A percentile compares a stretch with the other conserved stretches of the same genome.
Conservation (phyloP, 30 jellyfish, hydroid and myxozoan species). For the Euphysa ruthae region DNA sequence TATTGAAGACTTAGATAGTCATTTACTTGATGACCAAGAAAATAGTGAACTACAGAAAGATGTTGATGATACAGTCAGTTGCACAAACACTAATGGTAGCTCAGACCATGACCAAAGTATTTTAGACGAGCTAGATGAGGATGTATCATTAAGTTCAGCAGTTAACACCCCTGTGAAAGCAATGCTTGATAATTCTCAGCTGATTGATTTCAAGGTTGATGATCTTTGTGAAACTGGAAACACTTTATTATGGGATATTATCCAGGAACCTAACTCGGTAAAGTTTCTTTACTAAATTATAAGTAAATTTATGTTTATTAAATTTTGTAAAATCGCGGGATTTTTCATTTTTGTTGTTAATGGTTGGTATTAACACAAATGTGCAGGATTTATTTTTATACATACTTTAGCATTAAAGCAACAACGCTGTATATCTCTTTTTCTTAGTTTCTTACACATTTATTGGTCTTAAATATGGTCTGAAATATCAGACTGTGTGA, state of each 20-base stretch:
- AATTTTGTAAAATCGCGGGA: too few relatives aligned
- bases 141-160: conserved; percentile 16
- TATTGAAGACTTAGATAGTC: conserved; percentile 44
- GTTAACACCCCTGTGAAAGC: conserved; percentile 3
- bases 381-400: too few relatives aligned
- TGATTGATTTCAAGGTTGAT: conserved; percentile 34
- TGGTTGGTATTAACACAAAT: too few relatives aligned
- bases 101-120: conserved; percentile 72
- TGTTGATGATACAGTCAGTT: conserved; percentile 74
- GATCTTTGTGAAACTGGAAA: conserved; percentile 56
- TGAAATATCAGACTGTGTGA: too few relatives aligned
- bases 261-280: conserved; percentile 62
- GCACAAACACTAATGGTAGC: conserved; percentile 76
- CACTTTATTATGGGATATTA: conserved; percentile 83
- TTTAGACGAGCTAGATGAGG: conserved; percentile 71
- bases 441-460: too few relatives aligned
- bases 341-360: too few relatives aligned
- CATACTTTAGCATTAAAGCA: too few relatives aligned
- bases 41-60: conserved; percentile 19
- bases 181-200: not conserved
- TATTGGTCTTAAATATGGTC: too few relatives aligned
- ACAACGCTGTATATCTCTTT: too few relatives aligned
- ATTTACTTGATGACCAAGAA: conserved; percentile 27
- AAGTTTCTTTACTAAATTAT: too few relatives aligned
- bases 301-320: too few relatives aligned